Percentiles rank a stretch among this genome's conserved stretches.
These are phyloP conservation scores for Channa argus DNA, from an alignment of 2,113 vertebrate species.

Conservation along the genomic window DNA sequence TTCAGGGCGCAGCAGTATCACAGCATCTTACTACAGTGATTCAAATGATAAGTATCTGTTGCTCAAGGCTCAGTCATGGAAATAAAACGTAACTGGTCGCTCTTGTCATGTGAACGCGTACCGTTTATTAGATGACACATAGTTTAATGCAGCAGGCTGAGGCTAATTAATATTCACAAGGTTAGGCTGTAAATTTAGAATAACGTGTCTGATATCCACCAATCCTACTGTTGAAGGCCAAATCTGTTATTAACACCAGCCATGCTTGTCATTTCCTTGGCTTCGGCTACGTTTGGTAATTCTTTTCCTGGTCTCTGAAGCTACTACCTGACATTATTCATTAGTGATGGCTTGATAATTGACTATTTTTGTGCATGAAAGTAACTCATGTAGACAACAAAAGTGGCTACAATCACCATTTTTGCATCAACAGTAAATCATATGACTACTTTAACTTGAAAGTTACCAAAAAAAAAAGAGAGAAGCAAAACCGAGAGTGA, in stretches of 20 bases:
- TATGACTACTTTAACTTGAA: neutral
- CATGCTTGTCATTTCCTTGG: constrained; percentile 26
- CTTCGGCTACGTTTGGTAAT: constrained; percentile 11
- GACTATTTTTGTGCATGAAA: neutral
- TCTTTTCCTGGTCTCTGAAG: constrained; percentile 7
- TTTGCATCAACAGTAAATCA: neutral
- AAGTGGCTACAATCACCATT: neutral
- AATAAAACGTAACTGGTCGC: neutral
- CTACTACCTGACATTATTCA: neutral
- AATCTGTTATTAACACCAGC: constrained; percentile 13
- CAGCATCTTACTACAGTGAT: neutral
- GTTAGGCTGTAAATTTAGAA: neutral
- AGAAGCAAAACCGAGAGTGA: no score
- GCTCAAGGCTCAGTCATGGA: constrained; percentile 4
- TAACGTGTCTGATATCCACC: neutral
- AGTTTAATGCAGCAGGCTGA: neutral
- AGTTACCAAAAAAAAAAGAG: no score
- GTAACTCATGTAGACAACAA: no score
- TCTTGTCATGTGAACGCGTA: constrained; percentile 7
- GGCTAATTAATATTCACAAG: neutral
- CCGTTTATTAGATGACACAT: neutral
- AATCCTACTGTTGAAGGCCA: neutral
- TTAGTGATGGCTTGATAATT: neutral
- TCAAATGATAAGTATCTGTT: constrained; percentile 7
- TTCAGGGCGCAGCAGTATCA: constrained; percentile 18